Conservation (phyloP, 2,797 vertebrate species). For the Alfaro cultratus region DNA sequence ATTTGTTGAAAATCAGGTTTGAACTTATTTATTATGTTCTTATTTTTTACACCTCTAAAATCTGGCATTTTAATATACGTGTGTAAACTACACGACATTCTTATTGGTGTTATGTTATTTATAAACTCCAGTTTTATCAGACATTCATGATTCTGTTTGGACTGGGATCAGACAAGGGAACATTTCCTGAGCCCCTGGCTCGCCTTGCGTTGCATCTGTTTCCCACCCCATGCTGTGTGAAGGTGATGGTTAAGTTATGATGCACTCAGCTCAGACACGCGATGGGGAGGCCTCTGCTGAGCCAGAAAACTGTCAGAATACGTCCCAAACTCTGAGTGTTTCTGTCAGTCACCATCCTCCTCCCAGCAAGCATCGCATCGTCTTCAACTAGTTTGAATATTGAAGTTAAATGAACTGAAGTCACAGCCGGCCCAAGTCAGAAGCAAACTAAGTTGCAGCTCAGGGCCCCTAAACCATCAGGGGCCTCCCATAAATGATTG, state of each 20-base stretch:
- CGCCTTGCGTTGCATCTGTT: conserved; percentile 42
- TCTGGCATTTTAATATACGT: background rate
- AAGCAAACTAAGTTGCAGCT: background rate
- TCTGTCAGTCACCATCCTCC: conserved; percentile 17
- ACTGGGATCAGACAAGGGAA: background rate
- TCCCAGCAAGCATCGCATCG: conserved; percentile 43
- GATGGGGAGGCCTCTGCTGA: conserved; percentile 67
- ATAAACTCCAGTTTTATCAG: background rate
- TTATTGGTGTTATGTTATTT: background rate
- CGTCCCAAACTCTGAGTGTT: conserved; percentile 64
- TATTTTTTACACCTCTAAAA: background rate
- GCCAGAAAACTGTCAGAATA: conserved; percentile 75
- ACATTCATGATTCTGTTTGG: background rate
- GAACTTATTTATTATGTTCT: background rate
- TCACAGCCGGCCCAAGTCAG: background rate
- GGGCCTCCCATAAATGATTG: background rate
- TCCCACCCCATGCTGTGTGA: conserved; percentile 40
- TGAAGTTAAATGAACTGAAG: conserved; percentile 46
- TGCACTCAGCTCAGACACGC: conserved; percentile 65
- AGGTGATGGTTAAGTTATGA: conserved; percentile 73
- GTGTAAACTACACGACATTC: background rate
- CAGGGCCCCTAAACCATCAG: background rate
- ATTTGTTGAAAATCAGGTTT: background rate
- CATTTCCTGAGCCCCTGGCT: conserved; percentile 34
- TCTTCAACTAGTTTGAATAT: conserved; percentile 51